Percentiles rank a stretch among this genome's conserved stretches.
Evolutionary conservation across 2,113 vertebrate genomes (phyloP).

Genomic region (Halcyon malimbica): DNA sequence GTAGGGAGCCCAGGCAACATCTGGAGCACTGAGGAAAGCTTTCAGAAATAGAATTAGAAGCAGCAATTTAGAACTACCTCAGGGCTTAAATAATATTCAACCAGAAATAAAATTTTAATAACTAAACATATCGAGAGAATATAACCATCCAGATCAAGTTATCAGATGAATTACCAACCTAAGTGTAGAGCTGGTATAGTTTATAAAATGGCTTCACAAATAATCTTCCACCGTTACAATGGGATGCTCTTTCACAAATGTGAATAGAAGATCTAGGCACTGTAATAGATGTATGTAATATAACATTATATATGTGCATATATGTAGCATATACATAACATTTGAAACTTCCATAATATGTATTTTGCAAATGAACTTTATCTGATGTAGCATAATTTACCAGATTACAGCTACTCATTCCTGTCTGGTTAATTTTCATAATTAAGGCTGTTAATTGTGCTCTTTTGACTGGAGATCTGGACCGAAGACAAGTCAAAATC

Average conservation of each 20-base stretch:
- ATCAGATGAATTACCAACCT: background rate
- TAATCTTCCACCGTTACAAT: background rate
- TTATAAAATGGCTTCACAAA: background rate
- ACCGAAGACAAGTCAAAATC: background rate
- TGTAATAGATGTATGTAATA: background rate
- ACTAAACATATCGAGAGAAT: background rate
- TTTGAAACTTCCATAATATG: background rate
- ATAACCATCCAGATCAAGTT: background rate
- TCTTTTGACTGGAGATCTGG: background rate
- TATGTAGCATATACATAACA: background rate
- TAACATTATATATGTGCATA: background rate
- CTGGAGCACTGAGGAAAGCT: background rate
- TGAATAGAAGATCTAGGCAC: background rate
- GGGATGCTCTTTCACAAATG: background rate
- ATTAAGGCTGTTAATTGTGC: background rate
- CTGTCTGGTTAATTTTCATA: background rate
- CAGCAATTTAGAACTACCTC: background rate
- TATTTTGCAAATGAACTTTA: background rate
- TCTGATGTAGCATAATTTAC: background rate
- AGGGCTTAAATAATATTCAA: background rate
- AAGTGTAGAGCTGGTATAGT: background rate
- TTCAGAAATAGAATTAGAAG: background rate
- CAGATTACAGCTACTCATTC: background rate
- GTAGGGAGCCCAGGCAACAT: background rate
- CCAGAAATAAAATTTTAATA: background rate